A percentile compares a stretch with the other conserved stretches of the same genome.
Conservation (phyloP, 2,888 invertebrate genomes). For the Perithous albicinctus region DNA sequence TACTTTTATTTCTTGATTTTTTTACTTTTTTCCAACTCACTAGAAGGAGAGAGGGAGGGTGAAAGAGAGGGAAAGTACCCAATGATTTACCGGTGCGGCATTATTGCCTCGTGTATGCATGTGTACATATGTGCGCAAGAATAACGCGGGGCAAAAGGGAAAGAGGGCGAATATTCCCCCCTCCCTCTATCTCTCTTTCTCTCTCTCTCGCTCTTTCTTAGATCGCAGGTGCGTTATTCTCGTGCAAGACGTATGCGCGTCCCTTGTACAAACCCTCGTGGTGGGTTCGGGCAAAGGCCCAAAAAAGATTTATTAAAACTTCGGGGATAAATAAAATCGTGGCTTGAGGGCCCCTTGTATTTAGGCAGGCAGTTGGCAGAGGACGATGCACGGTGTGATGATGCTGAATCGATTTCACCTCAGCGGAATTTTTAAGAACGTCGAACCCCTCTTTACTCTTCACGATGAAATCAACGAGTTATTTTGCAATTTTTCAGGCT, state of each 20-base stretch:
- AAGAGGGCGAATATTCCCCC: slow-evolving; percentile 11
- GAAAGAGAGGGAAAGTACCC: slow-evolving; percentile 31
- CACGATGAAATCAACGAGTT: not conserved
- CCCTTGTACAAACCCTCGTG: slow-evolving; percentile 46
- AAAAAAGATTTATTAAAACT: slow-evolving; percentile 56
- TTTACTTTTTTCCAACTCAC: slow-evolving; percentile 31
- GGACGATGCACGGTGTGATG: slow-evolving; percentile 26
- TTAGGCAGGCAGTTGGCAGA: slow-evolving; percentile 34
- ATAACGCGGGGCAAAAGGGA: slow-evolving; percentile 39
- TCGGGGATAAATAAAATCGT: slow-evolving; percentile 49
- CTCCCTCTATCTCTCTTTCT: not conserved
- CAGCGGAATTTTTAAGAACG: not conserved
- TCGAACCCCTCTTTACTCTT: not conserved
- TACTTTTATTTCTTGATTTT: not conserved
- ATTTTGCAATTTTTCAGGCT: slow-evolving; percentile 92
- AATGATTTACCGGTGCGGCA: slow-evolving; percentile 60
- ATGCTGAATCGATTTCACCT: slow-evolving; percentile 19
- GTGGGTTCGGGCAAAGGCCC: slow-evolving; percentile 25
- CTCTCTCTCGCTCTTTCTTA: not conserved
- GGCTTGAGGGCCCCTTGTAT: slow-evolving; percentile 46
- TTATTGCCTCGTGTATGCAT: slow-evolving; percentile 55
- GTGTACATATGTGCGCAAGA: slow-evolving; percentile 46
- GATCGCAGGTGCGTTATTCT: slow-evolving; percentile 44
- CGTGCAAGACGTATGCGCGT: slow-evolving; percentile 21
- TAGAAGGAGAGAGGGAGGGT: slow-evolving; percentile 11